Percentiles rank a stretch among this genome's conserved stretches.
Evolutionary conservation across 2,113 vertebrate species (phyloP).

Genomic region (Larimichthys crocea): DNA sequence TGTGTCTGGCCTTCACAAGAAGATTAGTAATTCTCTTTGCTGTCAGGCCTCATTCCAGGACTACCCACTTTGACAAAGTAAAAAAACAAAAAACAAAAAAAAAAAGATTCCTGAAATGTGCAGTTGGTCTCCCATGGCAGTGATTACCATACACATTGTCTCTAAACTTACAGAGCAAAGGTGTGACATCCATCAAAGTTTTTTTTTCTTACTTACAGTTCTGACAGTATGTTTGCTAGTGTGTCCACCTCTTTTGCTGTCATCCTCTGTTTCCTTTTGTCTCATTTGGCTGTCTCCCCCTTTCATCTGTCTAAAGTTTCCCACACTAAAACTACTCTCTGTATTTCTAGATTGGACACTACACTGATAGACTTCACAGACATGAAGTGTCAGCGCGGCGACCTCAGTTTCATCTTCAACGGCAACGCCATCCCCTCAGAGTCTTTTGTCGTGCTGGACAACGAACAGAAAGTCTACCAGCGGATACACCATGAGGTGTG

Average conservation of each 20-base stretch:
- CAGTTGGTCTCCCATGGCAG: conserved; percentile 14
- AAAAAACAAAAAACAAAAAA: not conserved
- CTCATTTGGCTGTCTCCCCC: not conserved
- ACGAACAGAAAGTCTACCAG: conserved; percentile 99
- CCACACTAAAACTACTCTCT: not conserved
- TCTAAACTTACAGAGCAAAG: conserved; percentile 16
- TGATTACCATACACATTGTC: conserved; percentile 37
- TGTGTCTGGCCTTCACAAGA: conserved; percentile 34
- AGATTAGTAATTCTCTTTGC: conserved; percentile 49
- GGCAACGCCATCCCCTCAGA: conserved; percentile 94
- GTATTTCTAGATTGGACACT: conserved; percentile 91
- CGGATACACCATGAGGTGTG: conserved; percentile 97
- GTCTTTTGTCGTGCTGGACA: conserved; percentile 99
- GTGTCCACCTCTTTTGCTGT: not conserved
- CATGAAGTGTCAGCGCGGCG: conserved; percentile 99
- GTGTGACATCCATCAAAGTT: conserved; percentile 1
- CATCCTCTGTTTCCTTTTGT: not conserved
- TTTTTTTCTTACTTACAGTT: not conserved
- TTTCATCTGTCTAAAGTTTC: not conserved
- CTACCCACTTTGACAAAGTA: conserved; percentile 22
- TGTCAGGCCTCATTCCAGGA: conserved; percentile 33
- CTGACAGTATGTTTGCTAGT: not conserved
- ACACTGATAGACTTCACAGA: conserved; percentile 99
- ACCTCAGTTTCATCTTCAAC: conserved; percentile 98
- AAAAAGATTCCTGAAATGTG: conserved; percentile 19